Base-by-base conservation (phyloP, 2,797 vertebrate genomes). In the Rhinatrema bivittatum region DNA sequence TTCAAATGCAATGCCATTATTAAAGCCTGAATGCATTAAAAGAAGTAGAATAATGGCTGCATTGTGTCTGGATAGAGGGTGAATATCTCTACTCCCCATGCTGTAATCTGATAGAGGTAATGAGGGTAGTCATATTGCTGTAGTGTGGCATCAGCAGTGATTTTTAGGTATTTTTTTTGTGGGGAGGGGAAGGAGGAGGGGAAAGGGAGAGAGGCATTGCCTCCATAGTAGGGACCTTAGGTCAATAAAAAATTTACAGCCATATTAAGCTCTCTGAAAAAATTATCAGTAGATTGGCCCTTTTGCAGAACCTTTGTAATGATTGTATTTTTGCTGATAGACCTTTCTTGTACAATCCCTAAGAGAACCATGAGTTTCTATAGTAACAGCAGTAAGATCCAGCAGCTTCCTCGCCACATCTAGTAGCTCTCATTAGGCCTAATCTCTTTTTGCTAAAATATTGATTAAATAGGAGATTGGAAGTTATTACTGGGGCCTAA, bases 401-500 rank as follows among this genome's bases (percentile, higher is more conserved):
- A 72, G 70, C 54, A 61, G 41, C 69, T 56, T 81, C 79, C 81
- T 68, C 66, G 62, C 62, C 68, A 71, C 61, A 68, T 70, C 58
- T 32, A 60, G 65, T 68, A 32, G 28, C 56, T 79, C 78, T 84
- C 81, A 79, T 82, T 78, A 83, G 64, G 70, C 71, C 56, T 80
- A 83, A 86, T 87, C 76, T 84, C 66, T 80, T 78, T 85, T 86
- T 79, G 75, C 79, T 85, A 85, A 92, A 88, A 87, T 91, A 94
- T 92, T 89, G 93, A 94, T 91, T 84, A 77, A 78, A 70, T 44
- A 51, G 58, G 60, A 85, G 82, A 91, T 83, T 89, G 87, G 85
- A 88, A 88, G 84, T 89, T 90, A 91, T 91, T 89, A 88, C 88
- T 79, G 78, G 60, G 68, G 79, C 73, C 87, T 92, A 92, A 94